Evolutionary conservation across 2,888 invertebrate genomes (phyloP), one percentile per base, ranked within the genome.

Genomic region (Archips crataeganus): DNA sequence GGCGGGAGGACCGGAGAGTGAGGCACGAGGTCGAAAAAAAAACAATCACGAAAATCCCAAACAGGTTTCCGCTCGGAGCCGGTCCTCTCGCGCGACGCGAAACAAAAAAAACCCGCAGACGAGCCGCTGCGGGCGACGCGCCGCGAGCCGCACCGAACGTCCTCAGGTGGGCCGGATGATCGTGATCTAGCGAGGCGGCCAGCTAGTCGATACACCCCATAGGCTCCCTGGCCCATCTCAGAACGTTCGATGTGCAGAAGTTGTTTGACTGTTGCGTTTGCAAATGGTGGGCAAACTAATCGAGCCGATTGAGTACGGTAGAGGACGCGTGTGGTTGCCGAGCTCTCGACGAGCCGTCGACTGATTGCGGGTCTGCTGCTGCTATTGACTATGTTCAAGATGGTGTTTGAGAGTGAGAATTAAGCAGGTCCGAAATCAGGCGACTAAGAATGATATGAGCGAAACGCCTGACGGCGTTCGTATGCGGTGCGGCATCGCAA

Each of bases 401-500:
- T 78, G 76, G 77, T 74, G 71, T 76, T 77, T 74, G 77, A 76
- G 39, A 77, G 76, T 76, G 76, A 77, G 77, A 76, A 78, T 75
- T 75, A 75, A 78, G 80, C 79, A 77, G 80, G 82, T 81, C 77
- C 82, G 84, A 82, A 83, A 84, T 82, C 89, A 85, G 86, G 81
- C 88, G 85, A 81, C 79, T 75, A 75, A 77, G 81, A 64, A 64
- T 77, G 80, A 82, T 75, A 82, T n/a, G 82, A 83, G 84, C 85
- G 89, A 90, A 90, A 87, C 90, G 92, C 90, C 91, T 88, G 90
- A 88, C 87, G 87, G 91, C 92, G 91, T 90, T 90, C 89, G 92
- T 86, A 85, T 90, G 94, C 93, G 92, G 92, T 92, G 94, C 91
- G 91, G 90, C 89, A 85, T 91, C 90, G 90, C 90, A 89, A 87